Conservation (phyloP, 2,888 invertebrate species). For the Andrena praecox region DNA sequence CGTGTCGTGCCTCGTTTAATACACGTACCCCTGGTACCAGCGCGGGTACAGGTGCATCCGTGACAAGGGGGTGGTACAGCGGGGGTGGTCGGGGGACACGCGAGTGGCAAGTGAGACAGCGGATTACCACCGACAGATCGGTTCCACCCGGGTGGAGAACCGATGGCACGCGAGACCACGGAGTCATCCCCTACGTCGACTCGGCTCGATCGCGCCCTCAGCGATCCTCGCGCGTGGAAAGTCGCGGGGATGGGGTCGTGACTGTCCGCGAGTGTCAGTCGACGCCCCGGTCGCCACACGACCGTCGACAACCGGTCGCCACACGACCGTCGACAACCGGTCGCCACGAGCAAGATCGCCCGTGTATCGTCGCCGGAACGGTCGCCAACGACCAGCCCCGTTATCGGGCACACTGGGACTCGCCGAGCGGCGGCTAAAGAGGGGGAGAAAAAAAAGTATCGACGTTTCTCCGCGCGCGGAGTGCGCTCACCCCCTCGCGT, state of each 20-base stretch:
- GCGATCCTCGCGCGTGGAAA: constrained; percentile 66
- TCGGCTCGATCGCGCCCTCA: constrained; percentile 54
- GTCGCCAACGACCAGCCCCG: constrained; percentile 19
- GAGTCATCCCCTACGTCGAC: constrained; percentile 48
- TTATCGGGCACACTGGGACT: constrained; percentile 31
- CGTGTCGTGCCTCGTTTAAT: too few species aligned
- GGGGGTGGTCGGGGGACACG: constrained; percentile 35
- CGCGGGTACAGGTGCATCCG: too few species aligned
- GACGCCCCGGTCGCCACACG: constrained; percentile 61
- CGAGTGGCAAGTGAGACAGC: constrained; percentile 40
- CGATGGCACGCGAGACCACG: constrained; percentile 69
- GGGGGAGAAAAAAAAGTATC: constrained; percentile 71
- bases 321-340: constrained; percentile 40
- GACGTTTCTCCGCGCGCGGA: constrained; percentile 67
- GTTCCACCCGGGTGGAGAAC: constrained; percentile 46
- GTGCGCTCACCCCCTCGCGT: constrained; percentile 61
- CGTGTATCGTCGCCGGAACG: not conserved
- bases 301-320: constrained; percentile 40
- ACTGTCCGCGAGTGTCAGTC: constrained; percentile 68
- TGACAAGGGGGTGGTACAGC: not conserved
- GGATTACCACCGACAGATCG: constrained; percentile 7
- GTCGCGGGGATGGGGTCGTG: constrained; percentile 71
- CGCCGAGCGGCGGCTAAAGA: constrained; percentile 52
- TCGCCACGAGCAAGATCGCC: constrained; percentile 36
- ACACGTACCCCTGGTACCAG: too few species aligned